These are phyloP conservation scores for Chunga burmeisteri DNA, from an alignment of 2,113 vertebrate genomes.

Conservation along the genomic window DNA sequence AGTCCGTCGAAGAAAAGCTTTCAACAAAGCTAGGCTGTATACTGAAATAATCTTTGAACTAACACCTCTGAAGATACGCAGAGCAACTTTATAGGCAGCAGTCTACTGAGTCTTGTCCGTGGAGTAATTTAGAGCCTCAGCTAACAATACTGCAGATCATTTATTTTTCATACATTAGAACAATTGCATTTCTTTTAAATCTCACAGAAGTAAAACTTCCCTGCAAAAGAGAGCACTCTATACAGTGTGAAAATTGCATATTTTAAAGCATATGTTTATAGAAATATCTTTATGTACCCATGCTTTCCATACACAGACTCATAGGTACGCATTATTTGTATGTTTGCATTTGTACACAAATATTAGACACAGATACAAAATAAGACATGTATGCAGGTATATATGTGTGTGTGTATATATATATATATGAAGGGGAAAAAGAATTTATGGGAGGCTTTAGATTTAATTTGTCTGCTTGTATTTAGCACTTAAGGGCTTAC, in stretches of 20 bases:
- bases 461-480: constrained; percentile 76
- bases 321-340: neutral
- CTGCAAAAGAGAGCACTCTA: neutral
- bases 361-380: neutral
- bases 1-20: constrained; percentile 13
- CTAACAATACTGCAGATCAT: constrained; percentile 3
- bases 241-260: neutral
- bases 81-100: neutral
- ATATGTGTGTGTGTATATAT: neutral
- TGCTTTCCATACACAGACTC: neutral
- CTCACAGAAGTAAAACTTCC: neutral
- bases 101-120: neutral
- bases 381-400: neutral
- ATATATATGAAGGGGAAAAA: constrained; percentile 14
- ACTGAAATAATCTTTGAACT: constrained; percentile 52
- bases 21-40: constrained; percentile 29
- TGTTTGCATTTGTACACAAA: neutral
- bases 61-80: neutral
- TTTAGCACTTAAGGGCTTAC: constrained; percentile 77
- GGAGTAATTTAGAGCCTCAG: constrained; percentile 16
- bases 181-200: neutral
- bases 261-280: neutral
- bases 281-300: neutral
- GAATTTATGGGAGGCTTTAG: constrained; percentile 40
- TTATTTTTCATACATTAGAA: constrained; percentile 15